Conservation (phyloP, 2,888 invertebrate species). For the Calliphora vomitoria region DNA sequence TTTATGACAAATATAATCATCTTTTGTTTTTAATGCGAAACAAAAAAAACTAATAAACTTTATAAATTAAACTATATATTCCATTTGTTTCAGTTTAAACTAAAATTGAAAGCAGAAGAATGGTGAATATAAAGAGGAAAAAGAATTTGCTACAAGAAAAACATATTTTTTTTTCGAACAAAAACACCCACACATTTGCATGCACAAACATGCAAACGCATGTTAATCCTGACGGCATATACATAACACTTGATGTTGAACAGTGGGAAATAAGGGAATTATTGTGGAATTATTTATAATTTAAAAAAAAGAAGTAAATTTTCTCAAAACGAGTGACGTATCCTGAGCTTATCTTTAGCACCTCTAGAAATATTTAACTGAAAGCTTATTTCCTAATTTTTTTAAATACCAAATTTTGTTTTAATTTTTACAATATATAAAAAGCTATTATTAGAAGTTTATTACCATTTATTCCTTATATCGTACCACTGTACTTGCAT, state of each 20-base stretch:
- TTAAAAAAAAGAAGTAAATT: too few species aligned
- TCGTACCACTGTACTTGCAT: constrained; percentile 9
- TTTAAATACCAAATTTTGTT: too few species aligned
- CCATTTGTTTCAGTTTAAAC: constrained; percentile 43
- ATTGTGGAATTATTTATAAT: too few species aligned
- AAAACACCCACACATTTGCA: constrained; percentile 1
- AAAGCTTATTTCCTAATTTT: too few species aligned
- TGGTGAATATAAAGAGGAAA: not conserved
- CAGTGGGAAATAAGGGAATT: not conserved
- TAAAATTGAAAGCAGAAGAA: constrained; percentile 35
- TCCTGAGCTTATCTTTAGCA: too few species aligned
- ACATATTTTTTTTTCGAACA: not conserved
- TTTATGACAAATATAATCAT: constrained; percentile 59
- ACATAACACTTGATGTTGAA: not conserved
- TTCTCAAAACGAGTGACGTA: too few species aligned
- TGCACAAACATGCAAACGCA: not conserved
- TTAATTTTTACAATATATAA: too few species aligned
- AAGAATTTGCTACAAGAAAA: not conserved
- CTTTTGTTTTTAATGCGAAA: constrained; percentile 36
- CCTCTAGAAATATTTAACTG: too few species aligned
- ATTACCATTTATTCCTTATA: not conserved
- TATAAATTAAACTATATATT: constrained; percentile 62
- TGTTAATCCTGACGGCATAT: constrained; percentile 2
- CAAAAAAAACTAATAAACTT: constrained; percentile 46
- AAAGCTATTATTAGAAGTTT: too few species aligned